A percentile compares a stretch with the other conserved stretches of the same genome.
These are phyloP conservation scores for Quadroppia sp. DNA, from an alignment of 2,888 invertebrate species.

Conservation along the genomic window DNA sequence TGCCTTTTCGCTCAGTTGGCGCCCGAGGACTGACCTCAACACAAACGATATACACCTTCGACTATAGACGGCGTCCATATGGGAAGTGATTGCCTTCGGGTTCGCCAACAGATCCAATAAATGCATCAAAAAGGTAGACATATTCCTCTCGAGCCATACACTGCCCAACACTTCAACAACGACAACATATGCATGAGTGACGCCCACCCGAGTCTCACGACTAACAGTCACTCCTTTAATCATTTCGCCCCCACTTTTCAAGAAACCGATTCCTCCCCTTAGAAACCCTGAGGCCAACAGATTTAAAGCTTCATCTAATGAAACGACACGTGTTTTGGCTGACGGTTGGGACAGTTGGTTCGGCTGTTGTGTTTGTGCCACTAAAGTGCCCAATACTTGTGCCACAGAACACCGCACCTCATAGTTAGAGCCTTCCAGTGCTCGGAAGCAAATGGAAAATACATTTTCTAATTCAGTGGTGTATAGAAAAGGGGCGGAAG, in stretches of 20 bases:
- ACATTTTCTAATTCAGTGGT: conserved; percentile 86
- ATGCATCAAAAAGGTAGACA: conserved; percentile 78
- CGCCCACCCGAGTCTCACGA: conserved; percentile 92
- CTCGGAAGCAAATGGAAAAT: conserved; percentile 82
- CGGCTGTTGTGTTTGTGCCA: conserved; percentile 70
- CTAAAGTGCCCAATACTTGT: conserved; percentile 78
- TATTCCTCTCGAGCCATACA: conserved; percentile 88
- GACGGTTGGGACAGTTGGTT: background rate
- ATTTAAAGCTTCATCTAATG: conserved; percentile 83
- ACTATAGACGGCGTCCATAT: conserved; percentile 96
- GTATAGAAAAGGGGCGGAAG: conserved; percentile 73
- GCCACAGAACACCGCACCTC: conserved; percentile 88
- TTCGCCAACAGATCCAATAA: conserved; percentile 85
- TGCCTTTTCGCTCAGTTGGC: conserved; percentile 93
- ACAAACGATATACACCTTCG: conserved; percentile 96
- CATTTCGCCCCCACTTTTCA: conserved; percentile 84
- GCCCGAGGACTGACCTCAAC: conserved; percentile 81
- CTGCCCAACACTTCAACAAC: conserved; percentile 91
- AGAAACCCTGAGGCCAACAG: conserved; percentile 90
- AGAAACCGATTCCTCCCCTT: conserved; percentile 79
- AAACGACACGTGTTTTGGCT: conserved; percentile 42
- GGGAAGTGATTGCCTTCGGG: conserved; percentile 90
- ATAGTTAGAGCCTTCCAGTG: conserved; percentile 86
- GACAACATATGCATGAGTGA: conserved; percentile 94
- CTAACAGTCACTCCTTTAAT: conserved; percentile 91